A percentile compares a stretch with the other conserved stretches of the same genome.
These are phyloP conservation scores for Cuniculus paca DNA, from an alignment of 2,797 vertebrate genomes.

Conservation along the genomic window DNA sequence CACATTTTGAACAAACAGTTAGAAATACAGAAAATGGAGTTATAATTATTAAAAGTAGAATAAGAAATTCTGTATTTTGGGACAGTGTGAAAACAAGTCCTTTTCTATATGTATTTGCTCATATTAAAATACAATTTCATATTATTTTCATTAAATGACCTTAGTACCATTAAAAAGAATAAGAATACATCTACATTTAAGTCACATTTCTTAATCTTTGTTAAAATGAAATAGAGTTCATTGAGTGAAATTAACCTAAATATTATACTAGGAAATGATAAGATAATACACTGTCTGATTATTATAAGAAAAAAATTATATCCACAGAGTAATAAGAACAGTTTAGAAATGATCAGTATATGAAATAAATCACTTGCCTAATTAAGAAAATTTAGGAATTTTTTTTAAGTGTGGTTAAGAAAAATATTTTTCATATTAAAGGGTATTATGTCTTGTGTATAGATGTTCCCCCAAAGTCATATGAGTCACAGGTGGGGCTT, in stretches of 20 bases:
- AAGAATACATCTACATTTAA: not conserved
- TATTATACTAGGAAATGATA: not conserved
- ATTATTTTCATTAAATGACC: not conserved
- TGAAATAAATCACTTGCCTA: not conserved
- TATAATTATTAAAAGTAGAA: not conserved
- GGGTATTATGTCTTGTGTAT: too few relatives aligned
- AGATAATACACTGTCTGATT: not conserved
- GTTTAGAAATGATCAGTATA: not conserved
- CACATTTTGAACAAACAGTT: not conserved
- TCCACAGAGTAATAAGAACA: not conserved
- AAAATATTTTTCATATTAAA: not conserved
- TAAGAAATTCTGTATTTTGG: not conserved
- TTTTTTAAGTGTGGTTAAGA: not conserved
- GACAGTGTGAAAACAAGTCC: not conserved
- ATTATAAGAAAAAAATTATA: not conserved
- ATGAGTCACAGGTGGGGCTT: too few relatives aligned
- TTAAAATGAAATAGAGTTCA: not conserved
- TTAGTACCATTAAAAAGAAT: not conserved
- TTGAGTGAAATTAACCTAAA: not conserved
- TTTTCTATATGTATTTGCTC: too few relatives aligned
- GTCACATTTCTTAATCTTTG: not conserved
- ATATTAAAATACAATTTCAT: not conserved
- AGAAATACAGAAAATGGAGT: not conserved
- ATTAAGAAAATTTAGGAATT: not conserved
- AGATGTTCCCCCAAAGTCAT: too few relatives aligned